phyloP scores from a whole-genome alignment of 2,888 invertebrate genomes.

The Melanostoma scalare region DNA sequence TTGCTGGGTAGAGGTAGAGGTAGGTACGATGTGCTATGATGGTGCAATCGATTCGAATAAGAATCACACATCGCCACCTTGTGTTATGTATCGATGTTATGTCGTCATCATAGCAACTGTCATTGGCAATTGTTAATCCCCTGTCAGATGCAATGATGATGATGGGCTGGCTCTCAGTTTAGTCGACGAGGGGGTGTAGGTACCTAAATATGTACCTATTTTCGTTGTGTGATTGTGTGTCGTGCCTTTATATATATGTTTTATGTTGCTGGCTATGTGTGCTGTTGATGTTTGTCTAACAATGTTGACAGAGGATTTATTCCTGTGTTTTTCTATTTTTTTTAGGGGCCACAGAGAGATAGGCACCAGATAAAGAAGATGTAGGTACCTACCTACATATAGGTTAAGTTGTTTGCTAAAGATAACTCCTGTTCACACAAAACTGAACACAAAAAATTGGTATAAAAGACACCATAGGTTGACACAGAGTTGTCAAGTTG shows the following conservation, averaged over 20 bases:
- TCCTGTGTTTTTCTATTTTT: conserved; percentile 20
- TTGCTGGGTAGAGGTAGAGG: background rate
- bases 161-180: background rate
- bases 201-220: too few species aligned
- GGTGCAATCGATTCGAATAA: conserved; percentile 24
- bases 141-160: conserved; percentile 26
- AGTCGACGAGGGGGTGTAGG: too few species aligned
- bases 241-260: too few species aligned
- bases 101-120: conserved; percentile 25
- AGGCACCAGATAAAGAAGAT: background rate
- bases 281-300: conserved; percentile 45
- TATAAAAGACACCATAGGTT: conserved; percentile 20
- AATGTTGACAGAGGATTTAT: conserved; percentile 60
- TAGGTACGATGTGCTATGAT: too few species aligned
- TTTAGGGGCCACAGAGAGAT: background rate
- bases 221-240: too few species aligned
- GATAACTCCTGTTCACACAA: conserved; percentile 66
- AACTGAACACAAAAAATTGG: conserved; percentile 4
- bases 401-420: conserved; percentile 68
- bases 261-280: background rate
- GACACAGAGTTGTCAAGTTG: conserved; percentile 20
- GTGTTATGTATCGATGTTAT: conserved; percentile 5
- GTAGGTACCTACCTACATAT: conserved; percentile 23
- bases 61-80: background rate
- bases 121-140: conserved; percentile 32